These are phyloP conservation scores for Psix sp. DNA, from an alignment of 1,140 invertebrate genomes.

Conservation along the genomic window DNA sequence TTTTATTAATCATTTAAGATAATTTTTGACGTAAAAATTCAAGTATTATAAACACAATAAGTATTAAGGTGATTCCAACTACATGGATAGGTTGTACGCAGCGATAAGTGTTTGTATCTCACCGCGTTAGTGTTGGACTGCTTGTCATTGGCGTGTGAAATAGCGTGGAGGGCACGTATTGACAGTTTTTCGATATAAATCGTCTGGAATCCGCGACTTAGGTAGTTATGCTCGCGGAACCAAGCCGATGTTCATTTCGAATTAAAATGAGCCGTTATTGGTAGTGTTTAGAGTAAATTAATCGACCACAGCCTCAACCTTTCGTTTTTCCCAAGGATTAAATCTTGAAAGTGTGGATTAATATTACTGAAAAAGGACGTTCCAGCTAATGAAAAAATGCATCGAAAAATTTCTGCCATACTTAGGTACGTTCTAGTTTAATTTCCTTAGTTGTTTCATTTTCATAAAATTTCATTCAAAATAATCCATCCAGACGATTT, in stretches of 20 bases:
- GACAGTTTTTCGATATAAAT: slow-evolving; percentile 60
- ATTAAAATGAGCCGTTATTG: slow-evolving; percentile 41
- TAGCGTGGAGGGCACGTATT: slow-evolving; percentile 53
- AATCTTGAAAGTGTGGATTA: not conserved
- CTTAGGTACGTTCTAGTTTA: slow-evolving; percentile 2
- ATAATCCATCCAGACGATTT: not conserved
- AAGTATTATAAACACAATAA: too few relatives aligned
- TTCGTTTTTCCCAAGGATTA: not conserved
- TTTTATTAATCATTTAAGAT: not conserved
- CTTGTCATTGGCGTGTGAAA: slow-evolving; percentile 56
- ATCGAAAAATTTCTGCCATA: slow-evolving; percentile 9
- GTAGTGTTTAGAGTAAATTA: slow-evolving; percentile 13
- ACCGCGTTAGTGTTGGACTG: slow-evolving; percentile 44
- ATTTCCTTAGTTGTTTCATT: not conserved
- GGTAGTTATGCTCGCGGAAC: slow-evolving; percentile 40
- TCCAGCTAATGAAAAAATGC: slow-evolving; percentile 3
- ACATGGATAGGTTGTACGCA: slow-evolving; percentile 20
- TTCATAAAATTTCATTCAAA: slow-evolving; percentile 1
- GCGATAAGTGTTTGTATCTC: slow-evolving; percentile 50
- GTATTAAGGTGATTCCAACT: too few relatives aligned
- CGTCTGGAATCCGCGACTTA: slow-evolving; percentile 46
- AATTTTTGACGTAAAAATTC: slow-evolving; percentile 9
- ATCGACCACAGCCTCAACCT: not conserved
- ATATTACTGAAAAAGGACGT: not conserved
- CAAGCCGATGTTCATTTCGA: slow-evolving; percentile 28